Evolutionary conservation across 1,140 invertebrate species (phyloP), one percentile per base, ranked within the genome.

Genomic region (Apis cerana): DNA sequence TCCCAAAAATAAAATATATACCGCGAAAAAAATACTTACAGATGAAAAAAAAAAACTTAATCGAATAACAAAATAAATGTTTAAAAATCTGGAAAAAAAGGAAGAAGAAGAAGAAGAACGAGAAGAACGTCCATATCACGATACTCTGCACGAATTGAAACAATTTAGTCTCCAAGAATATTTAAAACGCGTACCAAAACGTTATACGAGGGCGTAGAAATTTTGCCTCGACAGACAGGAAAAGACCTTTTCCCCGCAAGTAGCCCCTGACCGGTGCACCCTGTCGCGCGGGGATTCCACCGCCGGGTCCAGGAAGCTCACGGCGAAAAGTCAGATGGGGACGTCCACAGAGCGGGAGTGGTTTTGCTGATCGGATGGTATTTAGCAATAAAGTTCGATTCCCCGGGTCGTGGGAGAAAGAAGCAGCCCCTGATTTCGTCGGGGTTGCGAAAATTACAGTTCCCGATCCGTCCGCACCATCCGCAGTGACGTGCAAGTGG

Each of bases 321-420:
- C 33, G 82, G 52, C 48, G 61, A 61, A 59, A 71, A 71, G 81
- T 78, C 81, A 56, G 81, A 48, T 58, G 15, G 61, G 3, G 33
- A 5, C 75, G 62, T 23, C 70, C 72, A 77, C 67, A 68, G 68
- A 84, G 77, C 43, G 78, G 72, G 76, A 74, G 82, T 83, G 90
- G 90, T 92, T 93, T 88, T 93, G 93, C 93, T 94, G 93, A 94
- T 93, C 92, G 91, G 84, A 89, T 93, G 83, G 93, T 94, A 94
- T 94, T 93, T 94, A 93, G 92, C 93, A 94, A 94, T 94, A 94
- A 94, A 94, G 92, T 94, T 91, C 92, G 92, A 92, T 92, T 93
- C 88, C 90, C 92, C 89, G 89, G 82, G 79, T 43, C 59, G 70
- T 76, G 81, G n/a, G 68, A 80, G 86, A 89, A 90, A 90, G 90